Evolutionary conservation across 2,113 vertebrate genomes (phyloP), one percentile per base, ranked within the genome.

Genomic region (Hemicordylus capensis): DNA sequence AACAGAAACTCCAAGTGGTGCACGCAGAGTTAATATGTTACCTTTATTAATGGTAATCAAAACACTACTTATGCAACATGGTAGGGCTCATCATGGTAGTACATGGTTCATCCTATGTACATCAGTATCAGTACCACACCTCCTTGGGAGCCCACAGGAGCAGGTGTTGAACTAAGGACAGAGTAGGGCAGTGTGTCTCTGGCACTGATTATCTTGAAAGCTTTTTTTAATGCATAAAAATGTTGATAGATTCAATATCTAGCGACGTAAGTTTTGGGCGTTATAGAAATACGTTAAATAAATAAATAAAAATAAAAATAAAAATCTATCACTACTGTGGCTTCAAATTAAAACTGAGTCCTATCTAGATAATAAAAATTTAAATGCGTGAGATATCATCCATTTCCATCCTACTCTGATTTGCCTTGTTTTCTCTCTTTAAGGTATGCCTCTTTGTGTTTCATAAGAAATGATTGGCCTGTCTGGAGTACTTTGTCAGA

Each of bases 381-480:
- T 39, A 66, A 42, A 31, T 76, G 3, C 34, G 20, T 42, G 73
- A 77, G 69, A 42, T 44, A 12, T 69, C 39, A 44, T 14, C 24
- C 22, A 0, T 0, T 73, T 0, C 1, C 15, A 6, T 78, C 14
- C 66, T 31, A 14, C 15, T 61, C n/a, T 89, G 56, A 39, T 61
- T n/a, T 22, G 17, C 39, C 0, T 0, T 0, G 0, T 85, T 58
- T 37, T 70, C 19, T 4, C 22, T 42, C 6, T 28, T 58, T 80
- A 85, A 37, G 48, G 8, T 86, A 11, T 87, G 75, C 73, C 87
- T 1, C 0, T 0, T 19, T 1, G 63, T 84, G 17, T 3, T 83
- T 28, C 63, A 73, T 26, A 70, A 58, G 56, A 73, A 22, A 20
- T 39, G 74, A 61, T 58, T 26, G 28, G 46, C 28, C 31, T 42